Conservation (phyloP, 2,113 vertebrate genomes). For the Chaetodon trifascialis region DNA sequence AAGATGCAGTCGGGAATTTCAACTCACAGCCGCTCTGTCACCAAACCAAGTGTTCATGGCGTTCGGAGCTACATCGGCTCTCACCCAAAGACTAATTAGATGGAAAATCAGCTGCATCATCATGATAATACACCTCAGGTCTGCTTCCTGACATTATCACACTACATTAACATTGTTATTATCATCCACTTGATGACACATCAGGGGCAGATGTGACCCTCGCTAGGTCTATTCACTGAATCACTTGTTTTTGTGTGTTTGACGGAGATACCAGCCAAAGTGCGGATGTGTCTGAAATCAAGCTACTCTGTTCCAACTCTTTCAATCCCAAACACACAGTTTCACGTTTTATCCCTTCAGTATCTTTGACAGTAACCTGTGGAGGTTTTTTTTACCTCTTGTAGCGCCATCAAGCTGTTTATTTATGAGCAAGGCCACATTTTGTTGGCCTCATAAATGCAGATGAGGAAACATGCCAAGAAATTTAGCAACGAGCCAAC, state of each 20-base stretch:
- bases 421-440: not conserved
- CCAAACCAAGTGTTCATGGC: not conserved
- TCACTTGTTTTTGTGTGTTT: not conserved
- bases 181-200: not conserved
- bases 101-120: not conserved
- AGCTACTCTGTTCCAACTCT: not conserved
- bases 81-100: not conserved
- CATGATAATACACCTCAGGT: not conserved
- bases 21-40: not conserved
- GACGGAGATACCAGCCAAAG: not conserved
- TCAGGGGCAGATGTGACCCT: not conserved
- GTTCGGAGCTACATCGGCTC: not conserved
- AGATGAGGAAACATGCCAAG: not conserved
- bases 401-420: not conserved
- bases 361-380: not conserved
- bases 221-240: not conserved
- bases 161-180: constrained; percentile 3
- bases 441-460: too few species aligned
- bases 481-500: not conserved
- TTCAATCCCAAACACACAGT: not conserved
- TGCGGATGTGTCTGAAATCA: not conserved
- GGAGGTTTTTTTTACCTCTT: not conserved
- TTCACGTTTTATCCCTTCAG: not conserved
- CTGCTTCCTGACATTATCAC: constrained; percentile 9
- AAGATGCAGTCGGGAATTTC: not conserved